A percentile compares a stretch with the other conserved stretches of the same genome.
Evolutionary conservation across 2,888 invertebrate species (phyloP).

Genomic region (Boloria selene): DNA sequence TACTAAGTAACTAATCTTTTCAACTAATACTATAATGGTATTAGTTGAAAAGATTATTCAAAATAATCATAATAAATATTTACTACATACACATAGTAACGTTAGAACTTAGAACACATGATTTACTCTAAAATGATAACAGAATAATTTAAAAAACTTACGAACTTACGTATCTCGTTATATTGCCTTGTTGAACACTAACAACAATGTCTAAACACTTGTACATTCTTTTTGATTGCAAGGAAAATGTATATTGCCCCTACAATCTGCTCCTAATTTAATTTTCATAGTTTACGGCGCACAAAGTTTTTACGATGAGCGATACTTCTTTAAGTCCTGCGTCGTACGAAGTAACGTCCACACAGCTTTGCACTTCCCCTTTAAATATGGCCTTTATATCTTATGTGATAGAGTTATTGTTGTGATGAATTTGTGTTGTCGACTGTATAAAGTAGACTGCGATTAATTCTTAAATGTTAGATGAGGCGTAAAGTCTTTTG

Average conservation of each 20-base stretch:
- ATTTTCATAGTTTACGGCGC: conserved; percentile 69
- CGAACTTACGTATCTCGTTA: background rate
- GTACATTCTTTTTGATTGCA: conserved; percentile 28
- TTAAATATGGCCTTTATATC: background rate
- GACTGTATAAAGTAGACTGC: conserved; percentile 46
- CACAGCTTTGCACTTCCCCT: conserved; percentile 32
- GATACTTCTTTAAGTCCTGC: conserved; percentile 51
- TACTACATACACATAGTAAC: too few species aligned
- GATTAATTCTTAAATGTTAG: conserved; percentile 77
- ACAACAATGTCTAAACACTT: conserved; percentile 2
- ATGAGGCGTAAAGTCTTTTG: conserved; percentile 55
- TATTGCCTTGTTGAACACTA: background rate
- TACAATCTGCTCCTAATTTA: conserved; percentile 58
- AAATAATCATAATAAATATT: too few species aligned
- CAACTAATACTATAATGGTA: too few species aligned
- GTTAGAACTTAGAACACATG: too few species aligned
- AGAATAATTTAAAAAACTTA: background rate
- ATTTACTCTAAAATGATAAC: too few species aligned
- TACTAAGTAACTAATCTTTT: too few species aligned
- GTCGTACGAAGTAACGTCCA: conserved; percentile 41
- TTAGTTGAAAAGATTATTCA: too few species aligned
- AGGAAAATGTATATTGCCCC: conserved; percentile 37
- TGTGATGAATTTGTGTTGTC: background rate
- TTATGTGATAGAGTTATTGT: background rate
- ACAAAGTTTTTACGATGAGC: conserved; percentile 71